Percentiles rank a stretch among this genome's conserved stretches.
Conservation (phyloP, 2,113 vertebrate species). For the Aramus guarauna region DNA sequence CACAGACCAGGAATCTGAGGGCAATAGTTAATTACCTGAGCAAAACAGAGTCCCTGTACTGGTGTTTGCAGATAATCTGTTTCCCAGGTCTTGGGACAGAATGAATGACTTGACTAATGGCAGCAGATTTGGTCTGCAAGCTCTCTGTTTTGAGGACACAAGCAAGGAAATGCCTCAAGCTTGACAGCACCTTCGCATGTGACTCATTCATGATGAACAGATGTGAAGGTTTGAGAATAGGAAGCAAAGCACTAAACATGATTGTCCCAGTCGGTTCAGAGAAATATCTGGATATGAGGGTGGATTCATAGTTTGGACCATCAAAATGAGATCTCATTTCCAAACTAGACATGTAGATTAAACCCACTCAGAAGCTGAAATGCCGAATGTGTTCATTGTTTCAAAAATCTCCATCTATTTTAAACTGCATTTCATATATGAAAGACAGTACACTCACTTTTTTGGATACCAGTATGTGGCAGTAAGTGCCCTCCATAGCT, state of each 20-base stretch:
- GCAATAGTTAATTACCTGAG: background rate
- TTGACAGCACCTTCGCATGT: background rate
- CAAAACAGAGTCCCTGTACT: background rate
- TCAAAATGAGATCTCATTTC: background rate
- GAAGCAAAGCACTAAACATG: background rate
- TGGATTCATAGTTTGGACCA: background rate
- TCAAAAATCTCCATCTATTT: background rate
- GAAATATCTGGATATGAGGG: background rate
- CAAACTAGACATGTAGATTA: background rate
- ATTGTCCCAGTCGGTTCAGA: background rate
- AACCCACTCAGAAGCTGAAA: background rate
- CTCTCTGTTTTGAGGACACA: background rate
- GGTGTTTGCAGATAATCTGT: background rate
- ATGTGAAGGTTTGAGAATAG: background rate
- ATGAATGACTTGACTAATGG: background rate
- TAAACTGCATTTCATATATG: background rate
- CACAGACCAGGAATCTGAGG: background rate
- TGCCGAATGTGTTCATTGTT: background rate
- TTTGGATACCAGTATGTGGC: too few species aligned
- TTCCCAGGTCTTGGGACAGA: background rate
- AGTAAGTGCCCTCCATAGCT: background rate
- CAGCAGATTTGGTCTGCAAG: background rate
- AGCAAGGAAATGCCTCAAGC: background rate
- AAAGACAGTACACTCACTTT: background rate
- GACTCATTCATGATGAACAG: background rate